Evolutionary conservation across 2,113 vertebrate species (phyloP).

Genomic region (Bujurquina vittata): DNA sequence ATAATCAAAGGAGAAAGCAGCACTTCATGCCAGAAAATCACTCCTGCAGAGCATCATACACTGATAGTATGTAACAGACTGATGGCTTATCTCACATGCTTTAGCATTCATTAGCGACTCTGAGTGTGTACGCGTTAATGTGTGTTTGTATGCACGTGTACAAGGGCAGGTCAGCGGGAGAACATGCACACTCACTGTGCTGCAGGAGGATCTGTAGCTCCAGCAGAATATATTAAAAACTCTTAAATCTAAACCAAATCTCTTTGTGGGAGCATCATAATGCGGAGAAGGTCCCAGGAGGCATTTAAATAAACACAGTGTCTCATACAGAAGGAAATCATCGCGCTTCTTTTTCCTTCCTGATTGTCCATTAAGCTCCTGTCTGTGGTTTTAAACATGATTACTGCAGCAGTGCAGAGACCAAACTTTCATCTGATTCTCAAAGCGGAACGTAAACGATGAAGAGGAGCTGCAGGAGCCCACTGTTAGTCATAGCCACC

Average conservation of each 20-base stretch:
- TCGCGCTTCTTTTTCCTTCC: neutral
- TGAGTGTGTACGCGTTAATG: neutral
- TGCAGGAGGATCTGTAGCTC: constrained; percentile 8
- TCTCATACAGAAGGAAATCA: neutral
- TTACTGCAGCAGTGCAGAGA: neutral
- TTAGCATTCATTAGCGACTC: neutral
- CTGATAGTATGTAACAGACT: neutral
- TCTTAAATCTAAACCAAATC: neutral
- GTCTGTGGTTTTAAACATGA: constrained; percentile 8
- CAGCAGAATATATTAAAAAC: neutral
- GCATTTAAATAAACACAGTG: neutral
- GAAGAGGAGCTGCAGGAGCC: neutral
- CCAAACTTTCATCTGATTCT: constrained; percentile 13
- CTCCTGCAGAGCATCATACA: neutral
- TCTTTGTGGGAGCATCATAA: neutral
- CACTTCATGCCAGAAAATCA: constrained; percentile 6
- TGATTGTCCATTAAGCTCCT: constrained; percentile 16
- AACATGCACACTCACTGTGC: neutral
- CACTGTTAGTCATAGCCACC: neutral
- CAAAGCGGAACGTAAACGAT: constrained; percentile 8
- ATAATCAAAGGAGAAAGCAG: neutral
- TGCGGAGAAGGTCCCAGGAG: neutral
- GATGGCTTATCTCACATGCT: constrained; percentile 19
- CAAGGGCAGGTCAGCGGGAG: constrained; percentile 28
- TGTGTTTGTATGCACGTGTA: neutral